Percentiles rank a stretch among this genome's conserved stretches.
Conservation (phyloP, 2,113 vertebrate species). For the Heterotilapia buettikoferi region DNA sequence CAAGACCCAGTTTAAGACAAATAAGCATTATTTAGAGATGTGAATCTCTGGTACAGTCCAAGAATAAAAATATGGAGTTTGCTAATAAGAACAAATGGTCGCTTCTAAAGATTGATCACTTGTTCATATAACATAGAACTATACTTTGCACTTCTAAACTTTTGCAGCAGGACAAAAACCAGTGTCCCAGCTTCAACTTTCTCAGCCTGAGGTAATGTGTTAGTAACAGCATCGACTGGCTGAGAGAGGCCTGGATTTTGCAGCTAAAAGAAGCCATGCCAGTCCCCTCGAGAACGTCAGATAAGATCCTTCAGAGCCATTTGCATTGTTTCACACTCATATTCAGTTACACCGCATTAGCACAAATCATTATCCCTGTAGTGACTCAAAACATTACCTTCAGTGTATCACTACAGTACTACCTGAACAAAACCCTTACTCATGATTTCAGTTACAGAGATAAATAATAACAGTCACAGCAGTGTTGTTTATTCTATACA, state of each 20-base stretch:
- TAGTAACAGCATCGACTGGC: conserved; percentile 15
- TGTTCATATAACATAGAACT: not conserved
- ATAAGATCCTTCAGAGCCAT: not conserved
- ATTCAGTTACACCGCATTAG: not conserved
- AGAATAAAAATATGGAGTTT: not conserved
- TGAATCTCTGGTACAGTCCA: not conserved
- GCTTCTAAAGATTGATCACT: not conserved
- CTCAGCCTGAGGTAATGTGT: not conserved
- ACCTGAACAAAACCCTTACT: not conserved
- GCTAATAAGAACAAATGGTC: not conserved
- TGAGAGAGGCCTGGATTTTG: conserved; percentile 5
- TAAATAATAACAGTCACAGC: not conserved
- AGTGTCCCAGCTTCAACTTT: not conserved
- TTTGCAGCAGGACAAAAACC: not conserved
- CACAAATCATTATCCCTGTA: not conserved
- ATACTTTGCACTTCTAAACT: not conserved
- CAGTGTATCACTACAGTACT: not conserved
- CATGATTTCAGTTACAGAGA: not conserved
- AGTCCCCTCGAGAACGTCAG: not conserved
- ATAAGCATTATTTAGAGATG: not conserved
- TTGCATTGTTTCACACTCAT: not conserved
- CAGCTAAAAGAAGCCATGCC: conserved; percentile 7
- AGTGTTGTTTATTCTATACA: not conserved
- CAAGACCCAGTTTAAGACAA: not conserved
- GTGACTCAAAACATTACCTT: not conserved